phyloP scores from a whole-genome alignment of 2,797 vertebrate genomes.

The Triplophysa yarkandensis region DNA sequence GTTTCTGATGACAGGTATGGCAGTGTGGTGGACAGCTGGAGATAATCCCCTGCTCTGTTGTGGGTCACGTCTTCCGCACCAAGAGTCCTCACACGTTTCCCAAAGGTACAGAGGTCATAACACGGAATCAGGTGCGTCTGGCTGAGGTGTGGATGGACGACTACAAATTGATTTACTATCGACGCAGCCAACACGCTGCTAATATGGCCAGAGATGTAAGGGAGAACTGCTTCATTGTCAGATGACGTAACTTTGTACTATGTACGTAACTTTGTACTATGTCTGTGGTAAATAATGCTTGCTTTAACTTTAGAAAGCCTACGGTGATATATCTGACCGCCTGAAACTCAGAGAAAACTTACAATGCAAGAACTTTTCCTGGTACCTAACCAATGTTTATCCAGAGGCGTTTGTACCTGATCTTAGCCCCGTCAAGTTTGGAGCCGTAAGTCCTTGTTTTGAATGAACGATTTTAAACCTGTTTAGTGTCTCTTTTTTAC shows the following conservation, averaged over 20 bases:
- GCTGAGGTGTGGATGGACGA: slow-evolving; percentile 97
- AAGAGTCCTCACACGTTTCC: slow-evolving; percentile 97
- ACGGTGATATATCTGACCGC: slow-evolving; percentile 89
- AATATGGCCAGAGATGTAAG: slow-evolving; percentile 86
- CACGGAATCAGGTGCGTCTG: slow-evolving; percentile 91
- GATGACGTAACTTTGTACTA: too few species aligned
- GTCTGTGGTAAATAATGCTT: too few species aligned
- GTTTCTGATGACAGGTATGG: slow-evolving; percentile 82
- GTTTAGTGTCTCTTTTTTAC: background rate
- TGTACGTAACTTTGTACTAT: too few species aligned
- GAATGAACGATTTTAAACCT: background rate
- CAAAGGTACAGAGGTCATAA: slow-evolving; percentile 90
- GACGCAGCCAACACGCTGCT: slow-evolving; percentile 84
- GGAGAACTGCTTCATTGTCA: slow-evolving; percentile 30
- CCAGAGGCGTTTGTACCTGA: slow-evolving; percentile 94
- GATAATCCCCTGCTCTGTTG: slow-evolving; percentile 94
- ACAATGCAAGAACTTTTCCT: slow-evolving; percentile 95
- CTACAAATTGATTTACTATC: slow-evolving; percentile 90
- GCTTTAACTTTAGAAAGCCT: slow-evolving; percentile 75
- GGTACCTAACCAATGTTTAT: slow-evolving; percentile 93
- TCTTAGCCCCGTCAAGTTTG: slow-evolving; percentile 80
- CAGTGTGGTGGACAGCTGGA: slow-evolving; percentile 94
- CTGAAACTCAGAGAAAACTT: slow-evolving; percentile 85
- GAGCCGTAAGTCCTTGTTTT: slow-evolving; percentile 80
- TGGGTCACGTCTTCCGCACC: slow-evolving; percentile 95